phyloP scores from a whole-genome alignment of 2,888 invertebrate genomes.

The Drymonia ruficornis region DNA sequence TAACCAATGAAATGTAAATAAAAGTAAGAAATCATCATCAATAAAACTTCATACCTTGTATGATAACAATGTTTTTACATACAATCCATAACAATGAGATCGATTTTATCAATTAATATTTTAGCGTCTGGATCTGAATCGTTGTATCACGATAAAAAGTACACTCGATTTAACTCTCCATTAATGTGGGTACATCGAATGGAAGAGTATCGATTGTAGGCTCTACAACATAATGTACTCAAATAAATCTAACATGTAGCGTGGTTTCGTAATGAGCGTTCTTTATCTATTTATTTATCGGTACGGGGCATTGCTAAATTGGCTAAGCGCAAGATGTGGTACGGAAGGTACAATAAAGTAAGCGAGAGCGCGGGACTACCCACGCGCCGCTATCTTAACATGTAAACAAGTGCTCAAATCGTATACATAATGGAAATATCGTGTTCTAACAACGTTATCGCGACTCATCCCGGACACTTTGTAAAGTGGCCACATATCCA shows the following conservation, averaged over 20 bases:
- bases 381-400: constrained; percentile 78
- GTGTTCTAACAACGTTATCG: constrained; percentile 84
- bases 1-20: constrained; percentile 63
- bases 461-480: constrained; percentile 83
- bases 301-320: constrained; percentile 52
- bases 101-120: constrained; percentile 73
- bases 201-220: constrained; percentile 33
- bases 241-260: constrained; percentile 33
- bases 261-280: constrained; percentile 35
- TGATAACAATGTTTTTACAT: constrained; percentile 80
- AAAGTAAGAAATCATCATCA: constrained; percentile 47
- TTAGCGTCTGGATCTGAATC: constrained; percentile 68
- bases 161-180: constrained; percentile 19
- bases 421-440: constrained; percentile 85
- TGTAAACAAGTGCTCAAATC: constrained; percentile 84
- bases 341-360: constrained; percentile 46
- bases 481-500: constrained; percentile 80
- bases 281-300: constrained; percentile 50
- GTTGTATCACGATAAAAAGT: constrained; percentile 58
- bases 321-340: constrained; percentile 60
- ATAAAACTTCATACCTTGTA: constrained; percentile 82
- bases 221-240: constrained; percentile 32
- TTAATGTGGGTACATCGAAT: constrained; percentile 23
- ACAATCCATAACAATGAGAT: constrained; percentile 82
- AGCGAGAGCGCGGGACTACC: constrained; percentile 62